These are phyloP conservation scores for Palythoa heliodiscus DNA, from an alignment of 92 coral and sea anemone genomes.

Conservation along the genomic window DNA sequence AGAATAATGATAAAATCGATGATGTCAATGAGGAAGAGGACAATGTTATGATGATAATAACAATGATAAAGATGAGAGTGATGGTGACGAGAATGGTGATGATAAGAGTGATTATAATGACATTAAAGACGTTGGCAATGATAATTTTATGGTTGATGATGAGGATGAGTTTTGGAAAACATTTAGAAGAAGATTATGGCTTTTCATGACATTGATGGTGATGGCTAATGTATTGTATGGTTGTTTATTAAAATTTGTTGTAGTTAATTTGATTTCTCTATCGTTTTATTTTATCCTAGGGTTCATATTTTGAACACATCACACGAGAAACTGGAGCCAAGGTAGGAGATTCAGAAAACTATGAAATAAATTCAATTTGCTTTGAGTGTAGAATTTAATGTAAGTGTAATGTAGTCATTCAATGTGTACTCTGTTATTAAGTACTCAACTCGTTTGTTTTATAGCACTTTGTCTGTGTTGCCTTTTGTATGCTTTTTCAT, in stretches of 20 bases:
- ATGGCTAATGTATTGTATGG: not conserved
- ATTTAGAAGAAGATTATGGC: too few species aligned
- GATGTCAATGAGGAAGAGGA: not conserved
- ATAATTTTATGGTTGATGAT: too few species aligned
- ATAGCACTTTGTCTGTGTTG: too few species aligned
- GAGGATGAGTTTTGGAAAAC: too few species aligned
- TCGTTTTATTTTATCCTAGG: constrained; percentile 46
- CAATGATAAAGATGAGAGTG: not conserved
- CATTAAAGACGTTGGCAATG: too few species aligned
- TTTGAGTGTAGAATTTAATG: too few species aligned
- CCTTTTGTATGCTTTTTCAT: too few species aligned
- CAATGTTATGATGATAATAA: not conserved
- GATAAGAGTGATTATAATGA: not conserved
- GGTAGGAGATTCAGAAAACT: not conserved
- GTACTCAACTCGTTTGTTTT: too few species aligned
- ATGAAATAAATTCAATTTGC: too few species aligned
- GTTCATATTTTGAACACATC: constrained; percentile 86
- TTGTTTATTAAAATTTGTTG: not conserved
- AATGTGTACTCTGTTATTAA: too few species aligned
- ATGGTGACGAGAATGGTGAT: not conserved
- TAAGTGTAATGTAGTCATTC: too few species aligned
- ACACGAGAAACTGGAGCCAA: constrained; percentile 92
- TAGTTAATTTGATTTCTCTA: too few species aligned
- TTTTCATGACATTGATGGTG: not conserved
- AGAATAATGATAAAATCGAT: not conserved